Base-by-base conservation (phyloP, 2,797 vertebrate species). In the Rhynchonycteris naso region DNA sequence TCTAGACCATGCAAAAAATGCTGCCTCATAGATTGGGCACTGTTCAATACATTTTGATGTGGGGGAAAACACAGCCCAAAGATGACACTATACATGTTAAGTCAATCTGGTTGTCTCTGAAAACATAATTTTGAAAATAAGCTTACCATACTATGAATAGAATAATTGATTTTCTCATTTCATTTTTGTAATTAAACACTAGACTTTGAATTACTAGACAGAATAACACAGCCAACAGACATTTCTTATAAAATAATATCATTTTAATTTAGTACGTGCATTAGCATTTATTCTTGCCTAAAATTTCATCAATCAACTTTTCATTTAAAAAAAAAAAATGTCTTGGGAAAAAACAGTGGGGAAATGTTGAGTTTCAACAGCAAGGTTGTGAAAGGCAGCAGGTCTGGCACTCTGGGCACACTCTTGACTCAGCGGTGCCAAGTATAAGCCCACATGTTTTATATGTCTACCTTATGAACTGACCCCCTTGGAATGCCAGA, bases 241-340 rank as follows among this genome's bases (percentile, higher is more conserved):
- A 72, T 81, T 96, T 96, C 96, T 88, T 95, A 84, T 80, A 93
- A 94, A 94, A 95, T 82, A 75, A 82, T 54, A 83, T n/a, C 6
- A 72, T 92, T 93, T 96, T 88, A 85, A 96, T 94, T 93, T 91
- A 93, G 95, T 88, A 78, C 84, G 81, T 93, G 33, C 33, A 88
- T 91, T 97, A 93, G 19, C 72, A 85, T 94, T 93, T 96, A 89
- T 94, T 92, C 76, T n/a, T 74, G 71, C 50, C 68, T 94, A 79
- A 82, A 50, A 88, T 94, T 88, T 96, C 90, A 94, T 93, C 88
- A 82, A 72, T 93, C 81, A 95, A 22, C 88, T 96, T 96, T 89
- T 89, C 74, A 85, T 95, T 95, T 91, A 0, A 65, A 94, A 95
- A 92, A 94, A 95, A 92, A 93, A 93, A 68, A 90, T 71, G 38